phyloP scores from a whole-genome alignment of 2,797 vertebrate genomes.

The Antrozous pallidus region DNA sequence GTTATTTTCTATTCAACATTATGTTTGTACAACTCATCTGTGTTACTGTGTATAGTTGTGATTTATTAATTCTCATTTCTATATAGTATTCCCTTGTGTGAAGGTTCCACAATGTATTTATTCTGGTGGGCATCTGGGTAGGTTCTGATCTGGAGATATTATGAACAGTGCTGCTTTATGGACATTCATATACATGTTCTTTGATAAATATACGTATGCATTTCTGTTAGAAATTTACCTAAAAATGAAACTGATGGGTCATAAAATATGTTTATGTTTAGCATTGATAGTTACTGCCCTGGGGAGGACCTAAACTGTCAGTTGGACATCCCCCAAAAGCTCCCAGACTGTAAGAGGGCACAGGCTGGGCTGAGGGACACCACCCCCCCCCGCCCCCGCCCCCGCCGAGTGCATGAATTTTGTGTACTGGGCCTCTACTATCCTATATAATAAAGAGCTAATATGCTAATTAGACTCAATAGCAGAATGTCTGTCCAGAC shows the following conservation, averaged over 20 bases:
- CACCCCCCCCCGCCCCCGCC: too few relatives aligned
- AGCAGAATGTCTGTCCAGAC: too few relatives aligned
- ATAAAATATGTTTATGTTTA: not conserved
- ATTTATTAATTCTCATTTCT: slow-evolving; percentile 8
- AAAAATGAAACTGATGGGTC: not conserved
- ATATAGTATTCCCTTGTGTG: not conserved
- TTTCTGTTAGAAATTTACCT: slow-evolving; percentile 9
- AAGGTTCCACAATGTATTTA: not conserved
- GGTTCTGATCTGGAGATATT: not conserved
- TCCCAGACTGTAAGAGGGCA: too few relatives aligned
- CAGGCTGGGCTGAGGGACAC: too few relatives aligned
- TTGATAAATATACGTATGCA: not conserved
- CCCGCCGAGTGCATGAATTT: too few relatives aligned
- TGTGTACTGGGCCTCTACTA: too few relatives aligned
- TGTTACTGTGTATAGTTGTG: not conserved
- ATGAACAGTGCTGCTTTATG: not conserved
- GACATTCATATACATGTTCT: not conserved
- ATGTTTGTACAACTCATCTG: not conserved
- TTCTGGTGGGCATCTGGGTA: not conserved
- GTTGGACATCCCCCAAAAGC: too few relatives aligned
- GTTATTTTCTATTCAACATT: not conserved
- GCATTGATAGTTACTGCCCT: not conserved
- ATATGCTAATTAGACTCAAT: too few relatives aligned
- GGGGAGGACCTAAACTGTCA: too few relatives aligned
- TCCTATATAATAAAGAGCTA: too few relatives aligned